These are phyloP conservation scores for Blomia tropicalis DNA, from an alignment of 2,888 invertebrate genomes.

Conservation along the genomic window DNA sequence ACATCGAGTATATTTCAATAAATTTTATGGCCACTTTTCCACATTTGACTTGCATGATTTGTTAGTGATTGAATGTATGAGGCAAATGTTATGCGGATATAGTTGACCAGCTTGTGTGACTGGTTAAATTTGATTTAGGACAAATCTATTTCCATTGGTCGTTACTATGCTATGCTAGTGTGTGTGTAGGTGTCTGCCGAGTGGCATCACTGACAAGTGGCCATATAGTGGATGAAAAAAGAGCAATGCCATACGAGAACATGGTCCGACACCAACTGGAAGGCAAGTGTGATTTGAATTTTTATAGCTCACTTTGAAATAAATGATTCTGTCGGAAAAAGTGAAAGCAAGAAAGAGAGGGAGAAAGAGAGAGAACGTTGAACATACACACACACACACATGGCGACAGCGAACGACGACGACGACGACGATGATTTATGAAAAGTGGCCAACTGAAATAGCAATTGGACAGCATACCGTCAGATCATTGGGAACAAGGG, in stretches of 20 bases:
- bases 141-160: slow-evolving; percentile 9
- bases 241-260: too few species aligned
- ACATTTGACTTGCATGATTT: neutral
- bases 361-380: neutral
- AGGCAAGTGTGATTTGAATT: slow-evolving; percentile 7
- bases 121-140: slow-evolving; percentile 6
- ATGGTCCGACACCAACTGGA: neutral
- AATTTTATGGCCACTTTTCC: neutral
- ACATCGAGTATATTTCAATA: neutral
- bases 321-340: neutral
- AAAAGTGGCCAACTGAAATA: neutral
- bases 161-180: neutral
- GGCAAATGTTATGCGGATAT: neutral
- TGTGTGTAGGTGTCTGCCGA: neutral
- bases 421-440: neutral
- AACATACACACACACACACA: neutral
- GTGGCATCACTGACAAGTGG: slow-evolving; percentile 1
- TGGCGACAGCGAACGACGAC: too few species aligned
- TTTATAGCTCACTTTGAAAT: slow-evolving; percentile 11
- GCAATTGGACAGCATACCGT: neutral
- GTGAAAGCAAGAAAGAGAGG: neutral
- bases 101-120: neutral
- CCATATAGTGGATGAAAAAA: neutral
- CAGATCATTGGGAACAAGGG: neutral
- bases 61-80: neutral